Evolutionary conservation across 2,113 vertebrate genomes (phyloP), one percentile per base, ranked within the genome.

Genomic region (Crotalus tigris): DNA sequence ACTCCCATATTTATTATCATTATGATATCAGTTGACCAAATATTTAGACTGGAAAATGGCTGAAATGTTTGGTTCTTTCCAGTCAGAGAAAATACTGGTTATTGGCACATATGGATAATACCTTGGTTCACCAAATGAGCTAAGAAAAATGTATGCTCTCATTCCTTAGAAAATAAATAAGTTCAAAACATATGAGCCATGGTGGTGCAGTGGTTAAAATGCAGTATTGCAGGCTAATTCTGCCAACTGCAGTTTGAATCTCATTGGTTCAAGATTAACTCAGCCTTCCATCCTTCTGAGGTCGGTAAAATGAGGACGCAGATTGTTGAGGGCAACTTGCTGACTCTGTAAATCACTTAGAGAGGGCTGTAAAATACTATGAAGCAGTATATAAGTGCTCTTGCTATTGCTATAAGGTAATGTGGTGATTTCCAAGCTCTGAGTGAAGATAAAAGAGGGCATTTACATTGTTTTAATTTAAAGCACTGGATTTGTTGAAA

Each of bases 41-140:
- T 15, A 15, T 69, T 69, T 69, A 69, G 29, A 69, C 12, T 69
- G 29, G 29, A 8, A 58, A 91, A 91, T 94, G 94, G 94, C 75
- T 91, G 92, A 3, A 64, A 61, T 21, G 91, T 91, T 86, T 93
- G 95, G 88, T n/a, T 61, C 17, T 91, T 93, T 90, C 53, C n/a
- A 33, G 94, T 95, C 94, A 94, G 0, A 92, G 89, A 93, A 95
- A 93, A 92, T 33, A 2, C 92, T 95, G 44, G 90, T 85, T 5
- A 46, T 90, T 54, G 69, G 86, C 91, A 59, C 64, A 33, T 46
- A 94, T 93, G 91, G 69, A 58, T 58, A 92, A 94, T 88, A 92
- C 92, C 90, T 92, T 94, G 94, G 89, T 93, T 94, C 94, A 94
- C 94, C 87, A 44, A 93, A 93, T 39, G 93, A 96, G 88, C 75